Percentiles rank a stretch among this genome's conserved stretches.
Evolutionary conservation across 2,797 vertebrate genomes (phyloP).

Genomic region (Crenuchus spilurus): DNA sequence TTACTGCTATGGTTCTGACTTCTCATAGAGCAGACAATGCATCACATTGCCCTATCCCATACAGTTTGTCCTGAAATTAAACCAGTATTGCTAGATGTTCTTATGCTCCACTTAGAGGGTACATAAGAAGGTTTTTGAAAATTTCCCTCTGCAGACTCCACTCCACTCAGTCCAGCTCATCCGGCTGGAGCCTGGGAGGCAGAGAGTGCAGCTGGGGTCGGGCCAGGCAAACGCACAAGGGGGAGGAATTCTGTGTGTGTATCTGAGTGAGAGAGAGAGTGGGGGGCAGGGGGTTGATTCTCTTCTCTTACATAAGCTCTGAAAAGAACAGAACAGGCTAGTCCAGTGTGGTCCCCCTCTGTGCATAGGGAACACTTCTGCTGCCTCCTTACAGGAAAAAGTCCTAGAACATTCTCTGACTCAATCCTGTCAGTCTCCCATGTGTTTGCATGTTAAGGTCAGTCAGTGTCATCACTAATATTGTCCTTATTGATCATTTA

Average conservation of each 20-base stretch:
- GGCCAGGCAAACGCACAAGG: conserved; percentile 15
- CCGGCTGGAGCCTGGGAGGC: conserved; percentile 30
- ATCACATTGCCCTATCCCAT: too few relatives aligned
- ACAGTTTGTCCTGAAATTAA: too few relatives aligned
- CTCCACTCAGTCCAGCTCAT: not conserved
- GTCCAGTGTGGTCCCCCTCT: not conserved
- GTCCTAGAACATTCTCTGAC: conserved; percentile 1
- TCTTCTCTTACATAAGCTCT: conserved; percentile 38
- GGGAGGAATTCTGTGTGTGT: conserved; percentile 8
- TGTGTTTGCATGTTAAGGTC: too few relatives aligned
- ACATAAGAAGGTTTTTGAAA: not conserved
- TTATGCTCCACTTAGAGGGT: not conserved
- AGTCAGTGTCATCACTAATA: too few relatives aligned
- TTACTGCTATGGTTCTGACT: too few relatives aligned
- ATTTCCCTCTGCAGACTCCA: not conserved
- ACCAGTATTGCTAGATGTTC: too few relatives aligned
- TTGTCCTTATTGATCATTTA: too few relatives aligned
- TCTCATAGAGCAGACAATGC: too few relatives aligned
- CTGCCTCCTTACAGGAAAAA: conserved; percentile 6
- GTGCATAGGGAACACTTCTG: not conserved
- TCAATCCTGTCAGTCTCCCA: not conserved
- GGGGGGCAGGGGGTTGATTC: not conserved
- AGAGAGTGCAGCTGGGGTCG: conserved; percentile 34
- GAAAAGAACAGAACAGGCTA: conserved; percentile 19
- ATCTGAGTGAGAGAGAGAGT: not conserved